A percentile compares a stretch with the other conserved stretches of the same genome.
Conservation (phyloP, 2,888 invertebrate genomes). For the Periphyllus acericola region DNA sequence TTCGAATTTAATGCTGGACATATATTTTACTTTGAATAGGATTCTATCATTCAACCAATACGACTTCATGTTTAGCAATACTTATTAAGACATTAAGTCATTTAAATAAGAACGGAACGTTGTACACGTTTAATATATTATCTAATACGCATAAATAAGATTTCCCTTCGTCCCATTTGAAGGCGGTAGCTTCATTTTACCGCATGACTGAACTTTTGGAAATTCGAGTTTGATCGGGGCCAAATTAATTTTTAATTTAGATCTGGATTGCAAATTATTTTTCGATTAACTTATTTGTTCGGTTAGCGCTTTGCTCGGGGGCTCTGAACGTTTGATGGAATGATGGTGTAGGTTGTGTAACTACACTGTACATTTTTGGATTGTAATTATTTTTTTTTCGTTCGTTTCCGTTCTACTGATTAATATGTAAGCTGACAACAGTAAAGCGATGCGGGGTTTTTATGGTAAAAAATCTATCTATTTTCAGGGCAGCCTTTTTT, state of each 20-base stretch:
- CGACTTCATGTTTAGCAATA: no score
- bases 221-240: neutral
- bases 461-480: neutral
- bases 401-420: slow-evolving; percentile 12
- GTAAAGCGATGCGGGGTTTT: neutral
- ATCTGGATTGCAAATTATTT: slow-evolving; percentile 7
- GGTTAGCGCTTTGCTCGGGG: no score
- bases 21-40: no score
- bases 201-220: neutral
- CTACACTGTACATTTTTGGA: no score
- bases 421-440: slow-evolving; percentile 29
- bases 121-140: no score
- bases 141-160: no score
- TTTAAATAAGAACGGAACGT: no score
- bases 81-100: no score
- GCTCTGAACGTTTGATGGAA: no score
- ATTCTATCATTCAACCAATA: no score
- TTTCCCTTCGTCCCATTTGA: neutral
- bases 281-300: neutral
- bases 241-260: neutral
- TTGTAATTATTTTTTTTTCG: neutral
- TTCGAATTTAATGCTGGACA: no score
- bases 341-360: no score
- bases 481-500: neutral
- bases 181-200: neutral